Evolutionary conservation across 2,888 invertebrate species (phyloP).

Genomic region (Pyrrhia umbra): DNA sequence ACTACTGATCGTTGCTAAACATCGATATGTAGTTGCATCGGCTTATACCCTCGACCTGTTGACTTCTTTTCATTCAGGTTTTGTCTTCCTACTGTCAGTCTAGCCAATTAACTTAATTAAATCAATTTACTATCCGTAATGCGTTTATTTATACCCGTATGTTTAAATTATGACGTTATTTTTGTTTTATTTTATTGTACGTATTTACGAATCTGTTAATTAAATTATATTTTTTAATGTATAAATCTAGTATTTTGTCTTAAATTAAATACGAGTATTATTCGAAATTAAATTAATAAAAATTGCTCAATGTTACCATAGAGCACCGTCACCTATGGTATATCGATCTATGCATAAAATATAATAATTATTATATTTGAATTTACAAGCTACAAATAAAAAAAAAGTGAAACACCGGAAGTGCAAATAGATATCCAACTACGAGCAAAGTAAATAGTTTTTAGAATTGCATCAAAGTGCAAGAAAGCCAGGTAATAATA

Average conservation of each 20-base stretch:
- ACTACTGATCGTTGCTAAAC: too few species aligned
- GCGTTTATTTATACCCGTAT: constrained; percentile 10
- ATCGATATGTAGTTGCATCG: constrained; percentile 11
- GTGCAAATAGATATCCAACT: constrained; percentile 17
- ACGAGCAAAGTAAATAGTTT: constrained; percentile 23
- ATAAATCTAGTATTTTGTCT: too few species aligned
- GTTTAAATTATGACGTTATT: not conserved
- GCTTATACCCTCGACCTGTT: constrained; percentile 19
- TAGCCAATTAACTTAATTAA: constrained; percentile 20
- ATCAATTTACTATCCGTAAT: constrained; percentile 25
- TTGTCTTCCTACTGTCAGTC: constrained; percentile 17
- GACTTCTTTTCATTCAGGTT: constrained; percentile 43
- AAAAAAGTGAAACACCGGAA: constrained; percentile 16
- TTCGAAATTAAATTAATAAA: too few species aligned
- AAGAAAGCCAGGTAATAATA: constrained; percentile 55
- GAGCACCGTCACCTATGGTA: too few species aligned
- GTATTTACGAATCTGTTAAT: too few species aligned
- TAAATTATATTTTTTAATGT: too few species aligned
- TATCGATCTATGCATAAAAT: too few species aligned
- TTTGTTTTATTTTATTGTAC: too few species aligned
- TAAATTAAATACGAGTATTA: too few species aligned
- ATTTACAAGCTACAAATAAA: not conserved
- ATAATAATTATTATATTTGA: too few species aligned
- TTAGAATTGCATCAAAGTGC: constrained; percentile 29
- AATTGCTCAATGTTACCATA: too few species aligned